Evolutionary conservation across 2,113 vertebrate species (phyloP).

Genomic region (Pyrgilauda ruficollis): DNA sequence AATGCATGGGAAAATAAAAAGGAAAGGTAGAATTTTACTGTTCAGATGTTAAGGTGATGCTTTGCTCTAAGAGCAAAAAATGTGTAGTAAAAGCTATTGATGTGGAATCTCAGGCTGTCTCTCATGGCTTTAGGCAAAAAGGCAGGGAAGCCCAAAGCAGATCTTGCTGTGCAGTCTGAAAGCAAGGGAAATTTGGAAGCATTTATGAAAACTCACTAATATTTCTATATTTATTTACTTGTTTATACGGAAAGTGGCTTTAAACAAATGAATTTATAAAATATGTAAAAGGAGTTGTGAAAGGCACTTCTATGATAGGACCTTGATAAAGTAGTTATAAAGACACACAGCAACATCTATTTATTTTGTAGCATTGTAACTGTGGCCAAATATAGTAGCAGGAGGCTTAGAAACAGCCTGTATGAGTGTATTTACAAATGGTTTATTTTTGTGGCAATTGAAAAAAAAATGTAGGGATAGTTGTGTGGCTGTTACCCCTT

Average conservation of each 20-base stretch:
- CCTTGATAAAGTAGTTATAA: constrained; percentile 55
- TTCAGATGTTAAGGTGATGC: constrained; percentile 16
- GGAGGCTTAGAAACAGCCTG: constrained; percentile 9
- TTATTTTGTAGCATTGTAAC: constrained; percentile 42
- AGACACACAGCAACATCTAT: constrained; percentile 38
- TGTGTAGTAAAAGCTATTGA: background rate
- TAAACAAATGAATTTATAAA: background rate
- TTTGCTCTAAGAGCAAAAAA: constrained; percentile 15
- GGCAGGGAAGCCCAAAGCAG: background rate
- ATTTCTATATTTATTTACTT: background rate
- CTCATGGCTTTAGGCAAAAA: background rate
- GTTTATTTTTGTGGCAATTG: constrained; percentile 39
- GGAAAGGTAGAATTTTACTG: constrained; percentile 55
- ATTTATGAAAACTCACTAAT: background rate
- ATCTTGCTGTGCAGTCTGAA: background rate
- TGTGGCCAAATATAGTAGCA: constrained; percentile 55
- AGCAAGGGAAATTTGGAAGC: background rate
- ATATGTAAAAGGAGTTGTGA: background rate
- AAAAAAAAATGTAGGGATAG: constrained; percentile 52
- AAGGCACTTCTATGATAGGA: background rate
- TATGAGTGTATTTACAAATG: constrained; percentile 29
- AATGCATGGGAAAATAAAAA: constrained; percentile 59
- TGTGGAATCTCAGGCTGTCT: background rate
- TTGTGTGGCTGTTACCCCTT: constrained; percentile 8
- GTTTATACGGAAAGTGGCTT: background rate